Percentiles rank a stretch among this genome's conserved stretches.
Conservation (phyloP, 2,797 vertebrate genomes). For the Sebastes trivittatus region DNA sequence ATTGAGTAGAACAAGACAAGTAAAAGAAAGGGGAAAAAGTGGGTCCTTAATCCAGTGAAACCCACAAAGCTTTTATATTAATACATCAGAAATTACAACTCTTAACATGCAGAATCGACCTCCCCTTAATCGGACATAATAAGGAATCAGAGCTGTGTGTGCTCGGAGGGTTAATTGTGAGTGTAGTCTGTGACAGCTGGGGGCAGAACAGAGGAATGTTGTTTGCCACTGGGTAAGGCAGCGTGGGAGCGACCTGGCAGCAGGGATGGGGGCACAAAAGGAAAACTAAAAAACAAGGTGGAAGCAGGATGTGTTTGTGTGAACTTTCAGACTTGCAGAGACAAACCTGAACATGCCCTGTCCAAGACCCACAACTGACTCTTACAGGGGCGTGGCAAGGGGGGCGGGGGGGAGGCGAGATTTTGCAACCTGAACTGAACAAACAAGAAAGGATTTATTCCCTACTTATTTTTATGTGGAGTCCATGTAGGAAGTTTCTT, state of each 20-base stretch:
- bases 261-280: constrained; percentile 46
- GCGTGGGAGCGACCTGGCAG: constrained; percentile 66
- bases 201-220: constrained; percentile 74
- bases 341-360: constrained; percentile 68
- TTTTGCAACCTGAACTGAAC: constrained; percentile 22
- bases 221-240: constrained; percentile 68
- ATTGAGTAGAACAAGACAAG: background rate
- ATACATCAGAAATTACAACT: background rate
- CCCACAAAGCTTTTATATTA: background rate
- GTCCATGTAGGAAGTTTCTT: background rate
- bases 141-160: background rate
- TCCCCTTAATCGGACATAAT: background rate
- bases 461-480: background rate
- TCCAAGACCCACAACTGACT: constrained; percentile 23
- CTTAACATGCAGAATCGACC: background rate
- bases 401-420: too few relatives aligned
- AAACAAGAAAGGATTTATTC: constrained; percentile 2
- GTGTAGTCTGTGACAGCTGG: constrained; percentile 47
- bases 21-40: background rate
- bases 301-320: constrained; percentile 47
- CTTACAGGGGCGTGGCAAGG: background rate
- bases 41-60: background rate
- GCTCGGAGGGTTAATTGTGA: constrained; percentile 52
- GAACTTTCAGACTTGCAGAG: constrained; percentile 50
- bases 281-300: constrained; percentile 47